Conservation (phyloP, 2,888 invertebrate species). For the Pollenia griseotomentosa region DNA sequence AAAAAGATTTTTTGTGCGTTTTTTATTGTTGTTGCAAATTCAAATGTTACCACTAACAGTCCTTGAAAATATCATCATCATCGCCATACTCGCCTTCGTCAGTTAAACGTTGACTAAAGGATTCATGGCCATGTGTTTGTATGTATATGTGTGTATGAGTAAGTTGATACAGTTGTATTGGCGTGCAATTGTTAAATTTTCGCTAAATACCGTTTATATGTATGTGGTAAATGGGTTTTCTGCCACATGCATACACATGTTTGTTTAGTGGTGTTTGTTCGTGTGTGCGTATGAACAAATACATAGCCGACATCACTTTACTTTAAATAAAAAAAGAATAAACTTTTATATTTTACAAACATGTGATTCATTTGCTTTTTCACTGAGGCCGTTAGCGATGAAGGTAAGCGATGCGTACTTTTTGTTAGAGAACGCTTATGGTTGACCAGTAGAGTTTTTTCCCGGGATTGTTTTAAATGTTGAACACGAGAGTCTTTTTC, state of each 20-base stretch:
- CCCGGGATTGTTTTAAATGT: too few relatives aligned
- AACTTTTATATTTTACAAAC: slow-evolving; percentile 12
- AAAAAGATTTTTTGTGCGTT: slow-evolving; percentile 3
- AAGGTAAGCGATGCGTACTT: slow-evolving; percentile 28
- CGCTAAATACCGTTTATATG: slow-evolving; percentile 59
- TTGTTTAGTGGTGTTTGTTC: not conserved
- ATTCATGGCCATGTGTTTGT: slow-evolving; percentile 28
- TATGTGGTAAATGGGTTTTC: slow-evolving; percentile 48
- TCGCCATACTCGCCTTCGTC: slow-evolving; percentile 22
- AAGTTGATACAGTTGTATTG: slow-evolving; percentile 40
- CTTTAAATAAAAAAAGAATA: slow-evolving; percentile 28
- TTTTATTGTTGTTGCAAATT: slow-evolving; percentile 43
- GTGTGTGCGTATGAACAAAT: not conserved
- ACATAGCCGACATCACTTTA: slow-evolving; percentile 17
- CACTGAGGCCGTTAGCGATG: slow-evolving; percentile 18
- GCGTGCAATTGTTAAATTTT: slow-evolving; percentile 62
- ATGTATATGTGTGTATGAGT: not conserved
- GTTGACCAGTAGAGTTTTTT: slow-evolving; percentile 23
- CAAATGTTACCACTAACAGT: slow-evolving; percentile 40
- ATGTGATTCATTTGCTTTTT: slow-evolving; percentile 32
- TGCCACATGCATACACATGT: slow-evolving; percentile 13
- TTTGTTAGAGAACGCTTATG: not conserved
- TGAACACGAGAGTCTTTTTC: too few relatives aligned
- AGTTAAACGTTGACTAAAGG: slow-evolving; percentile 30
- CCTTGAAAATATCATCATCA: slow-evolving; percentile 53